Conservation (phyloP, 2,888 invertebrate species). For the Cosmopolites sordidus region DNA sequence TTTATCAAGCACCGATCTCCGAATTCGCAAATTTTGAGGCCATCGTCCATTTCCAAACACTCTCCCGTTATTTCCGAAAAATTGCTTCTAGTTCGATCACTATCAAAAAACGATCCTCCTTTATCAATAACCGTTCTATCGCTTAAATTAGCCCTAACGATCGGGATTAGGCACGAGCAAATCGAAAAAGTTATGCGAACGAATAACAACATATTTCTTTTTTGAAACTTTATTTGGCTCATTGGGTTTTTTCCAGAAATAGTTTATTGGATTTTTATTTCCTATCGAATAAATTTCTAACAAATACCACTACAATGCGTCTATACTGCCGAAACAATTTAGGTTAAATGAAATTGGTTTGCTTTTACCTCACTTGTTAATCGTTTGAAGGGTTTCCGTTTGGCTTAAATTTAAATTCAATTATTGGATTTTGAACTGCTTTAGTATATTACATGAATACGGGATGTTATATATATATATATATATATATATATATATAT, state of each 20-base stretch:
- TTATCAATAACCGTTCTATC: not conserved
- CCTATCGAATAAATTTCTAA: too few species aligned
- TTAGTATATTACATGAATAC: not conserved
- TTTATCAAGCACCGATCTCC: not conserved
- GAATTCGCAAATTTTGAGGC: not conserved
- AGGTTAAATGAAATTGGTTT: not conserved
- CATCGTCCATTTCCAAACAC: not conserved
- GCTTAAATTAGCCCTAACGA: not conserved
- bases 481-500: too few species aligned
- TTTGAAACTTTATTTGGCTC: not conserved
- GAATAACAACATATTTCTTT: not conserved
- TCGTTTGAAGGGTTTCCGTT: constrained; percentile 9
- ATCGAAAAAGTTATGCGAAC: not conserved
- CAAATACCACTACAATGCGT: too few species aligned
- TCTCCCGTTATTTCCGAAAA: not conserved
- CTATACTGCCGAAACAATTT: not conserved
- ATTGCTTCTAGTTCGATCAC: not conserved
- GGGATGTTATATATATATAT: too few species aligned
- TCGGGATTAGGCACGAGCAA: not conserved
- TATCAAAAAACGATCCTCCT: not conserved
- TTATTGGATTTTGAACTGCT: constrained; percentile 6
- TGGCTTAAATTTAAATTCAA: constrained; percentile 15
- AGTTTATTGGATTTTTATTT: too few species aligned
- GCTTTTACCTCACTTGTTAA: not conserved
- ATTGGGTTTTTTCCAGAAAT: too few species aligned